phyloP scores from a whole-genome alignment of 2,797 vertebrate species.

The Micrastur ruficollis region DNA sequence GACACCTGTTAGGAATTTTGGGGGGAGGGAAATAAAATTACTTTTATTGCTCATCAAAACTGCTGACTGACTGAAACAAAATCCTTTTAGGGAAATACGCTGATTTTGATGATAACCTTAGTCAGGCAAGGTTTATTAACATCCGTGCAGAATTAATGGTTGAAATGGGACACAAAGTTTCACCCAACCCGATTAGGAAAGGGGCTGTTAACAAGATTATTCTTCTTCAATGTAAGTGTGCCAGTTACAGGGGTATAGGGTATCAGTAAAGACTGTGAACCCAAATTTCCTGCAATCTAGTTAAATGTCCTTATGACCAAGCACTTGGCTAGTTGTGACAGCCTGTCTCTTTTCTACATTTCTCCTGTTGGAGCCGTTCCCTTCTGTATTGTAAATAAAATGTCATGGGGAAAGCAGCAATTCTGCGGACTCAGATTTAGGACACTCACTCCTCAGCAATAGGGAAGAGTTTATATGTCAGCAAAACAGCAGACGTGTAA shows the following conservation, averaged over 20 bases:
- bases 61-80: background rate
- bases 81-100: background rate
- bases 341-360: background rate
- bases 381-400: background rate
- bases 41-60: background rate
- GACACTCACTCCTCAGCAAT: background rate
- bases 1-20: background rate
- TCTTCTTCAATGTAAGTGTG: background rate
- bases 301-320: background rate
- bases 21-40: background rate
- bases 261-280: background rate
- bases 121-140: background rate
- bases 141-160: background rate
- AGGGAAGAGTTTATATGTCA: background rate
- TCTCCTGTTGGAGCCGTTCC: background rate
- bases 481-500: background rate
- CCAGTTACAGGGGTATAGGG: background rate
- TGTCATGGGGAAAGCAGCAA: rapidly evolving
- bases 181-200: background rate
- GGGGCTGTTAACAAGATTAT: background rate
- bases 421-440: background rate
- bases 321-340: background rate
- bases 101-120: background rate
- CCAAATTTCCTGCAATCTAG: background rate
- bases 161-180: background rate